Evolutionary conservation across 2,113 vertebrate species (phyloP), one percentile per base, ranked within the genome.

Genomic region (Phycodurus eques): DNA sequence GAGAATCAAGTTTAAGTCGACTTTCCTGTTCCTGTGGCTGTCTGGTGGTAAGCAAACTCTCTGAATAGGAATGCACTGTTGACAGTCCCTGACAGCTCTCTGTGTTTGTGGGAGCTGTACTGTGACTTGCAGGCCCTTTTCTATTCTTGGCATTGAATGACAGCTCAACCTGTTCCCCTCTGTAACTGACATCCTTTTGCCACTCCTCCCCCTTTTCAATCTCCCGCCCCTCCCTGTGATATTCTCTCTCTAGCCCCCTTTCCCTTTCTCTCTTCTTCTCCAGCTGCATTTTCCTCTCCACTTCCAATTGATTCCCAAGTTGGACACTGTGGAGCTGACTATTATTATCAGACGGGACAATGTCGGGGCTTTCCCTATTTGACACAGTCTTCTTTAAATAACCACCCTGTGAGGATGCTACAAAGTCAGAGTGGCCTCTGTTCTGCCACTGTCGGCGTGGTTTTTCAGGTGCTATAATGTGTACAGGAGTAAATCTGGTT

Each of bases 71-170:
- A 88, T 89, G 80, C 76, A 59, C 78, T 71, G 86, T 75, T 78
- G 88, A 73, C 85, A 92, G 83, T 91, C 87, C 91, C 66, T 91
- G 83, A 79, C 82, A 87, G 49, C 73, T 91, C 84, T 92, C 88
- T 91, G 85, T 83, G 75, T 86, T 80, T 90, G 89, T 91, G 85
- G 88, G 86, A 89, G 91, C 92, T 90, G 91, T 80, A 76, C 91
- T 89, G 88, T 78, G 80, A 81, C 89, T 89, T 47, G 42, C 90
- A 72, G 83, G 88, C 72, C 86, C 92, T 85, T 90, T 89, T 94
- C 94, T 95, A 95, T 96, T 95, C 93, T 93, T 93, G 92, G 93
- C 87, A 70, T 80, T 91, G 90, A 92, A 82, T 94, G 95, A 95
- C 95, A 95, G 93, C 91, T 94, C 94, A 94, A 93, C 93, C 95